Conservation (phyloP, 2,797 vertebrate species). For the Alfaro cultratus region DNA sequence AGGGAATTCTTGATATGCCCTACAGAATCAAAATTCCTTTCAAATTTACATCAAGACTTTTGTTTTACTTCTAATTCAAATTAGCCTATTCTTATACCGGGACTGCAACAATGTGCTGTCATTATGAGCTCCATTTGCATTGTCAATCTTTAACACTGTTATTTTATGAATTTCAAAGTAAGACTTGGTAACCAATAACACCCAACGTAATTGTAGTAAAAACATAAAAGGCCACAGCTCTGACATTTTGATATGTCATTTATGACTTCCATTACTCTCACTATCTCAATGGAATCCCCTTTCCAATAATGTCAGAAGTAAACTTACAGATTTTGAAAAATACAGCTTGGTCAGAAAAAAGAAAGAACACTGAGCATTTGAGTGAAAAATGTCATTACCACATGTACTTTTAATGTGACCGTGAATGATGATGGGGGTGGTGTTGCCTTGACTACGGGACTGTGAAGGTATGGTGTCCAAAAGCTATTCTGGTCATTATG, state of each 20-base stretch:
- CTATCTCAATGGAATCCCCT: not conserved
- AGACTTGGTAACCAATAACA: not conserved
- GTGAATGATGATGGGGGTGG: conserved; percentile 25
- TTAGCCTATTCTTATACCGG: not conserved
- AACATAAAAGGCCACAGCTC: not conserved
- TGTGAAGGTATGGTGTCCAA: conserved; percentile 71
- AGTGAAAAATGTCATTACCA: not conserved
- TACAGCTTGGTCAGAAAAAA: not conserved
- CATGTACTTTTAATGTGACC: conserved; percentile 7
- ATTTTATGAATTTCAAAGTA: not conserved
- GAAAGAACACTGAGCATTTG: not conserved
- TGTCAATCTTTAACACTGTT: not conserved
- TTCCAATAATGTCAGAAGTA: not conserved
- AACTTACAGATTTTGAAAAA: not conserved
- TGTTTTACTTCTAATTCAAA: not conserved
- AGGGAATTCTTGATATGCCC: not conserved
- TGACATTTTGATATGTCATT: not conserved
- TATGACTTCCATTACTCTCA: not conserved
- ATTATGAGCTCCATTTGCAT: not conserved
- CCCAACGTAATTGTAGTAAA: not conserved
- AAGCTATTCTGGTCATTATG: conserved; percentile 56
- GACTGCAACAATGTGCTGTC: not conserved
- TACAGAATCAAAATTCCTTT: not conserved
- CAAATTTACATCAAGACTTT: not conserved
- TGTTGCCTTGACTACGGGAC: conserved; percentile 74